These are phyloP conservation scores for Carlito syrichta DNA, from an alignment of 2,113 vertebrate species.

Conservation along the genomic window DNA sequence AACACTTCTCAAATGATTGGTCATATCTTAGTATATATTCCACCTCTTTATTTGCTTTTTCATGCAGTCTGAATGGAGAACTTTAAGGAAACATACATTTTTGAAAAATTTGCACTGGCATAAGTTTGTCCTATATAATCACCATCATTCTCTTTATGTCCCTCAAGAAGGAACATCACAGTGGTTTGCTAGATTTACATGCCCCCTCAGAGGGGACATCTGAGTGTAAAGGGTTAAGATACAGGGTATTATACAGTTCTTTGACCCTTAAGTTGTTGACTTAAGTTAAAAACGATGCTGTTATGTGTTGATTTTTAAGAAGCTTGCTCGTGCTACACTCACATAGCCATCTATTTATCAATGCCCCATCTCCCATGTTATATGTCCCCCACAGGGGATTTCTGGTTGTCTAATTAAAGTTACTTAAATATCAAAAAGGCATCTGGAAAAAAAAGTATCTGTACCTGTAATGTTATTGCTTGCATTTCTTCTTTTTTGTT, in stretches of 20 bases:
- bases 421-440: not conserved
- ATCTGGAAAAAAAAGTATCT: not conserved
- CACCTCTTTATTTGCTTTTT: no score
- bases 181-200: no score
- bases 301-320: not conserved
- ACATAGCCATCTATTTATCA: not conserved
- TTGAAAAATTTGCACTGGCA: no score
- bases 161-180: no score
- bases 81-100: no score
- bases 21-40: no score
- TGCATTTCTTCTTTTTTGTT: not conserved
- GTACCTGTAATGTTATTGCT: not conserved
- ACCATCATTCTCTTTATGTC: no score
- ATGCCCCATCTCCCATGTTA: not conserved
- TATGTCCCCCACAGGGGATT: not conserved
- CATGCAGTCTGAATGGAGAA: no score
- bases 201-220: no score
- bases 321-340: not conserved
- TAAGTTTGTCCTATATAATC: no score
- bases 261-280: not conserved
- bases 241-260: not conserved
- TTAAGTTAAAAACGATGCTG: not conserved
- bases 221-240: no score
- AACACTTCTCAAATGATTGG: no score
- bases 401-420: not conserved